Evolutionary conservation across 2,113 vertebrate species (phyloP).

Genomic region (Tricholaema leucomelas): DNA sequence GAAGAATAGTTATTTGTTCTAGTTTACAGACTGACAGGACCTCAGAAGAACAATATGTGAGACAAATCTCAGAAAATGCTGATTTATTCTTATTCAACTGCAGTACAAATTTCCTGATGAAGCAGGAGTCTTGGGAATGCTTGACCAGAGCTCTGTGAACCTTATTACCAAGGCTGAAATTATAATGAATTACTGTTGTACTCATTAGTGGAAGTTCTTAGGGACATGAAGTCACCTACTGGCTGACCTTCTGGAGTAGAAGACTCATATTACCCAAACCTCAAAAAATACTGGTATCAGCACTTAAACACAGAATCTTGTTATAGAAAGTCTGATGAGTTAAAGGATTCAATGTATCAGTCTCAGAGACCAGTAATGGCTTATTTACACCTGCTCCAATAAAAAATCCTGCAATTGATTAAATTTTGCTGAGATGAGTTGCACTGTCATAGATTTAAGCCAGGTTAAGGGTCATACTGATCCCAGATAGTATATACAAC

Average conservation of each 20-base stretch:
- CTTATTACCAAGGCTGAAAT: constrained; percentile 23
- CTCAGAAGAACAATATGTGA: constrained; percentile 3
- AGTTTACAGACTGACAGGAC: background rate
- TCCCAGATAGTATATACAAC: background rate
- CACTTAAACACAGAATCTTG: background rate
- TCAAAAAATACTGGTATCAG: constrained; percentile 20
- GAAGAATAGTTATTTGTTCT: constrained; percentile 29
- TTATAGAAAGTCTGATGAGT: background rate
- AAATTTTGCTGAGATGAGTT: background rate
- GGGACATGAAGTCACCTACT: constrained; percentile 48
- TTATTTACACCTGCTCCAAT: background rate
- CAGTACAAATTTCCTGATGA: constrained; percentile 21
- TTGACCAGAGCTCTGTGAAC: constrained; percentile 56
- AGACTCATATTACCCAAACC: constrained; percentile 22
- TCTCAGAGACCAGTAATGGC: background rate
- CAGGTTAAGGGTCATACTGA: background rate
- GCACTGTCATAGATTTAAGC: background rate
- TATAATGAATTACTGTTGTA: constrained; percentile 39
- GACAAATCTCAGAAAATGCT: background rate
- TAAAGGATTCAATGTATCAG: background rate
- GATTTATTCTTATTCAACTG: background rate
- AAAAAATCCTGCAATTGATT: background rate
- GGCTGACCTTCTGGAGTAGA: constrained; percentile 20
- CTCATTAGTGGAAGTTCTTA: constrained; percentile 32
- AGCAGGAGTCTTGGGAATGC: constrained; percentile 8